phyloP scores from a whole-genome alignment of 2,888 invertebrate species.

The Meta bourneti region DNA sequence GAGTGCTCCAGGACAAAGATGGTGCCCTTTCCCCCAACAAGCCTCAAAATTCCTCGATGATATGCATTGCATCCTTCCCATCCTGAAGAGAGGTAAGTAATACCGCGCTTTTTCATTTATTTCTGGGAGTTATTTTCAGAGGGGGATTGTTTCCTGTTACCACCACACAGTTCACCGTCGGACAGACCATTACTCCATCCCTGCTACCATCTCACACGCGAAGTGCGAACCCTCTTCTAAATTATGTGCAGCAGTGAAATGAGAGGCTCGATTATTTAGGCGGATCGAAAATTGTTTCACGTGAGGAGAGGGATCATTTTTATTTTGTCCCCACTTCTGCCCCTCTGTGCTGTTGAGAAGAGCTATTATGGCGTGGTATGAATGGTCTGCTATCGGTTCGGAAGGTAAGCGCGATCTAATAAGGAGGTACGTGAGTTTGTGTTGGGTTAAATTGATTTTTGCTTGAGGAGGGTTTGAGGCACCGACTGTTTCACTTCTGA shows the following conservation, averaged over 20 bases:
- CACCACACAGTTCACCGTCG: slow-evolving; percentile 22
- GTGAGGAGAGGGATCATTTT: slow-evolving; percentile 65
- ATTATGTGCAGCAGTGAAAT: slow-evolving; percentile 53
- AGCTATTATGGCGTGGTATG: slow-evolving; percentile 26
- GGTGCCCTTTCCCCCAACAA: slow-evolving; percentile 3
- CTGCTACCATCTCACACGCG: slow-evolving; percentile 52
- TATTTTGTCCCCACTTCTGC: slow-evolving; percentile 33
- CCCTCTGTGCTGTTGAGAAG: neutral
- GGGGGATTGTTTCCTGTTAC: slow-evolving; percentile 60
- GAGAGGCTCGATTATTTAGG: slow-evolving; percentile 69
- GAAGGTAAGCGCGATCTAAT: neutral
- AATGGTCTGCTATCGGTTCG: neutral
- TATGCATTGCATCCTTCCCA: slow-evolving; percentile 40
- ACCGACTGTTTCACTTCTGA: neutral
- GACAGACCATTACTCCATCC: slow-evolving; percentile 16
- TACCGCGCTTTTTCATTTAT: slow-evolving; percentile 48
- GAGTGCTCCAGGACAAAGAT: slow-evolving; percentile 51
- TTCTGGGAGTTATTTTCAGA: slow-evolving; percentile 25
- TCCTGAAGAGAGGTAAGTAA: slow-evolving; percentile 52
- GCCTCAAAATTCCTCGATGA: slow-evolving; percentile 13
- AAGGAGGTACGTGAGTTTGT: neutral
- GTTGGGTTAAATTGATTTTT: neutral
- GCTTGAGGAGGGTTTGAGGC: neutral
- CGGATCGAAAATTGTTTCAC: slow-evolving; percentile 73
- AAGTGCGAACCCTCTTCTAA: slow-evolving; percentile 65